Conservation (phyloP, 2,888 invertebrate species). For the Stenodera caucasica region DNA sequence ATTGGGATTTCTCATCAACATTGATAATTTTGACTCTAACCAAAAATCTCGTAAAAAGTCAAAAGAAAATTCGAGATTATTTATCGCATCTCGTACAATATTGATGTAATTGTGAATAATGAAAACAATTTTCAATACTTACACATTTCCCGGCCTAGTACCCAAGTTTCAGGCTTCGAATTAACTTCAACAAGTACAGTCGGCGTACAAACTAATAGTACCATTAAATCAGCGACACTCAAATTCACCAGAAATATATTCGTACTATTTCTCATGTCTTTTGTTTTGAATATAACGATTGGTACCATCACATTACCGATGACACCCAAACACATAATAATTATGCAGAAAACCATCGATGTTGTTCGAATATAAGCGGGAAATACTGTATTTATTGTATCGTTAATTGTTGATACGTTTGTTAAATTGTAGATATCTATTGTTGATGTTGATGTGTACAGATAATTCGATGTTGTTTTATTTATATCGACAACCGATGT, state of each 20-base stretch:
- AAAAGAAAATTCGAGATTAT: too few species aligned
- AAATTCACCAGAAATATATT: slow-evolving; percentile 93
- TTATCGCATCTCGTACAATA: too few species aligned
- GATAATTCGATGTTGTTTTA: slow-evolving; percentile 42
- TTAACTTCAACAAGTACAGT: slow-evolving; percentile 94
- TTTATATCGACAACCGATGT: slow-evolving; percentile 36
- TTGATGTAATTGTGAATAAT: too few species aligned
- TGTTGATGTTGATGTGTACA: slow-evolving; percentile 40
- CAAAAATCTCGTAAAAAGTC: too few species aligned
- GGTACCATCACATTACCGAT: slow-evolving; percentile 94
- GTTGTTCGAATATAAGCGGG: slow-evolving; percentile 86
- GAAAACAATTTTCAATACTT: too few species aligned
- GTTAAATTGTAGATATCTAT: slow-evolving; percentile 35
- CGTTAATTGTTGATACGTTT: slow-evolving; percentile 40
- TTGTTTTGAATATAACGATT: slow-evolving; percentile 86
- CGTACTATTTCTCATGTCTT: slow-evolving; percentile 93
- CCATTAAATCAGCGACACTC: slow-evolving; percentile 90
- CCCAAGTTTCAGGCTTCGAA: slow-evolving; percentile 89
- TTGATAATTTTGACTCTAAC: too few species aligned
- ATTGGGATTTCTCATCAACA: too few species aligned
- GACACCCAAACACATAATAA: slow-evolving; percentile 87
- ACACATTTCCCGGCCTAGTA: slow-evolving; percentile 91
- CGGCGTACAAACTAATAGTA: slow-evolving; percentile 88
- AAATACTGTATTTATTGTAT: slow-evolving; percentile 57
- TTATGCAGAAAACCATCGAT: slow-evolving; percentile 84